A percentile compares a stretch with the other conserved stretches of the same genome.
phyloP scores from a whole-genome alignment of 92 coral and sea anemone genomes.

The Pocillopora grandis region DNA sequence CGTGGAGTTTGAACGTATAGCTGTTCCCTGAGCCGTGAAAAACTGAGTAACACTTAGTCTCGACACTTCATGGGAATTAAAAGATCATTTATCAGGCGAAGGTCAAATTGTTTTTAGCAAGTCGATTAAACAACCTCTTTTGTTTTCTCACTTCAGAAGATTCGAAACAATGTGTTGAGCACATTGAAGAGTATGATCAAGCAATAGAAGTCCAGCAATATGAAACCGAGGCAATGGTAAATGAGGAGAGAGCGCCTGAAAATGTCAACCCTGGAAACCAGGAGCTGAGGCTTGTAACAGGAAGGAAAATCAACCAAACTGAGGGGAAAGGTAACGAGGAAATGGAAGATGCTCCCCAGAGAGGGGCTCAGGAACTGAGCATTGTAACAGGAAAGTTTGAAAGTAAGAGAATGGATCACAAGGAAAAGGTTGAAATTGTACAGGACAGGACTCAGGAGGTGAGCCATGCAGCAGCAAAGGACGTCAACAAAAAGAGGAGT shows the following conservation, averaged over 20 bases:
- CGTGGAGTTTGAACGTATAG: no score
- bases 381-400: neutral
- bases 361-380: neutral
- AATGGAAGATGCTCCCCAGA: neutral
- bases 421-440: no score
- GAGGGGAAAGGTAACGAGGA: neutral
- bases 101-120: no score
- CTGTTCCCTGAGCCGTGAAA: no score
- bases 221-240: neutral
- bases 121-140: neutral
- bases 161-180: slow-evolving; percentile 4
- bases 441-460: neutral
- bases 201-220: neutral
- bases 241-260: neutral
- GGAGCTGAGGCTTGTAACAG: neutral
- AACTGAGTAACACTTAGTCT: no score
- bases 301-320: no score
- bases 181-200: neutral
- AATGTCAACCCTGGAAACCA: no score
- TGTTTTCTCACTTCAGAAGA: neutral
- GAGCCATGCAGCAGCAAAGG: neutral
- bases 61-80: no score
- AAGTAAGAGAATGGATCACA: neutral
- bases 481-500: neutral
- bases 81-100: no score